A percentile compares a stretch with the other conserved stretches of the same genome.
These are phyloP conservation scores for Tragelaphus scriptus DNA, from an alignment of 2,113 vertebrate species.

Conservation along the genomic window DNA sequence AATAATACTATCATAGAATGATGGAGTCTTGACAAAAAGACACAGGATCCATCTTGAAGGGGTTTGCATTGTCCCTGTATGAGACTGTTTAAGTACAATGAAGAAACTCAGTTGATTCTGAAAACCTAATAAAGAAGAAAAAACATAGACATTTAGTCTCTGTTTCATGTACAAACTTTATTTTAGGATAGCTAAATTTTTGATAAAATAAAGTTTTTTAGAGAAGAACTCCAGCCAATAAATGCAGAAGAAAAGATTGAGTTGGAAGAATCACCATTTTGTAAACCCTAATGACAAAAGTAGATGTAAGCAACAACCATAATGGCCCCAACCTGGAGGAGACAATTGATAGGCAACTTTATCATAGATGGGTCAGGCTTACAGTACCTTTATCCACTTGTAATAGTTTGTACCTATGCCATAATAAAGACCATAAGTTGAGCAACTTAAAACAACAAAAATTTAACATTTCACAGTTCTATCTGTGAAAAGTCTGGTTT, in stretches of 20 bases:
- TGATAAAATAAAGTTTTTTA: neutral
- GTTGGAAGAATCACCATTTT: neutral
- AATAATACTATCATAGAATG: neutral
- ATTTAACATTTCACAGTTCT: neutral
- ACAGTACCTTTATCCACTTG: neutral
- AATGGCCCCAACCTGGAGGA: neutral
- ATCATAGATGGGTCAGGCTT: neutral
- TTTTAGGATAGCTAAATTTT: neutral
- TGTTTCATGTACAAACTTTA: neutral
- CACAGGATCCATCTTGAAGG: neutral
- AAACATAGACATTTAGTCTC: neutral
- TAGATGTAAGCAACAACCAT: neutral
- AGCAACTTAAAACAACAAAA: neutral
- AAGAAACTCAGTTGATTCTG: neutral
- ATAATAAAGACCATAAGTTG: neutral
- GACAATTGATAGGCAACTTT: neutral
- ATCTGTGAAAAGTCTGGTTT: neutral
- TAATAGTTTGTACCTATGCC: neutral
- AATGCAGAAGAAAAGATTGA: neutral
- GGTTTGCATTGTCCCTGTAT: neutral
- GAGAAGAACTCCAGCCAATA: neutral
- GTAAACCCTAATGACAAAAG: neutral
- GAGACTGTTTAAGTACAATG: neutral
- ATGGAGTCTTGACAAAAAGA: neutral
- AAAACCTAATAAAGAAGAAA: neutral